Evolutionary conservation across 2,888 invertebrate genomes (phyloP).

Genomic region (Unio delphinus): DNA sequence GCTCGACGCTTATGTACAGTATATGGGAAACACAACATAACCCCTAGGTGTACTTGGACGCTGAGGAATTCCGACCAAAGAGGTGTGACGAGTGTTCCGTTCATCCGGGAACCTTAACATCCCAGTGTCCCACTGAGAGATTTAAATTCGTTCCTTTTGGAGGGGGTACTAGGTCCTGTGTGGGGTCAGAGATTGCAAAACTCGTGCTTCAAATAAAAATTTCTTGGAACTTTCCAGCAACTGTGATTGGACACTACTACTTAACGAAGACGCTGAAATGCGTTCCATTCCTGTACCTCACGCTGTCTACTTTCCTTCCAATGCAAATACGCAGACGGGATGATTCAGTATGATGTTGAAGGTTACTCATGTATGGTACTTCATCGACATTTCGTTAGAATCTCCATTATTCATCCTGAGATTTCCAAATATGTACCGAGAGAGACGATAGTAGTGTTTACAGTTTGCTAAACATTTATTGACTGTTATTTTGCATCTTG

Average conservation of each 20-base stretch:
- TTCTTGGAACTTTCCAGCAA: constrained; percentile 27
- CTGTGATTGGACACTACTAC: constrained; percentile 29
- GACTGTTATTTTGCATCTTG: too few species aligned
- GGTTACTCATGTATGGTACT: too few species aligned
- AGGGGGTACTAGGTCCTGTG: constrained; percentile 26
- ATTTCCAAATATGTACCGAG: too few species aligned
- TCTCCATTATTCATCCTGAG: too few species aligned
- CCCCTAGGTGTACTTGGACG: constrained; percentile 23
- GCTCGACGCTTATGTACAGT: constrained; percentile 34
- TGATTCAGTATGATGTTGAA: too few species aligned
- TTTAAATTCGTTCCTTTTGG: constrained; percentile 37
- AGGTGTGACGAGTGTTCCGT: constrained; percentile 23
- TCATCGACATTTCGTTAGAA: too few species aligned
- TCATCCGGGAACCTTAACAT: neutral
- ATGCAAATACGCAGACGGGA: neutral
- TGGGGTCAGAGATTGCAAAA: constrained; percentile 30
- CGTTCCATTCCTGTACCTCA: constrained; percentile 30
- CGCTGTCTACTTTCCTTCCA: constrained; percentile 29
- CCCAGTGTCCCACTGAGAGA: neutral
- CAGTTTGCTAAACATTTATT: too few species aligned
- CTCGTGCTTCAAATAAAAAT: constrained; percentile 26
- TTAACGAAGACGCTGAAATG: constrained; percentile 26
- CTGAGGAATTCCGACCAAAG: constrained; percentile 29
- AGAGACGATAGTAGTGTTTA: too few species aligned
- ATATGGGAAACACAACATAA: constrained; percentile 37